phyloP scores from a whole-genome alignment of 2,888 invertebrate genomes.

The Ditula angustiorana region DNA sequence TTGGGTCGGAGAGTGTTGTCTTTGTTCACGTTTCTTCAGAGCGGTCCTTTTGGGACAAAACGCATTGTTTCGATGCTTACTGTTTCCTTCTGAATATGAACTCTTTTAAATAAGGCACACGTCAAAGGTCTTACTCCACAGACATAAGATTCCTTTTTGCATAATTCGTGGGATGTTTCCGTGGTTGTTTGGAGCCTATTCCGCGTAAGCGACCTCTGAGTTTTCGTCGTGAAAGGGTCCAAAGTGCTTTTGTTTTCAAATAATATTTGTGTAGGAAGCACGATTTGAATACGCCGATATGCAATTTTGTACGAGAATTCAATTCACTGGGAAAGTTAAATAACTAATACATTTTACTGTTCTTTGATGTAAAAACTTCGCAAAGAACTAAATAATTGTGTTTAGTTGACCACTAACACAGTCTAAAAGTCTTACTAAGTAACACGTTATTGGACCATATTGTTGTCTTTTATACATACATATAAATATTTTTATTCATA shows the following conservation, averaged over 20 bases:
- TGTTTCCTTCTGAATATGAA: conserved; percentile 36
- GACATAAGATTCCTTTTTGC: background rate
- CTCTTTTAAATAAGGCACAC: background rate
- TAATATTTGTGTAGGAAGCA: conserved; percentile 27
- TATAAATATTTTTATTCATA: no score
- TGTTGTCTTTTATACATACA: no score
- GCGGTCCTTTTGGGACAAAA: conserved; percentile 24
- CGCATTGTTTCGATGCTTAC: conserved; percentile 26
- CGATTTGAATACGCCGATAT: background rate
- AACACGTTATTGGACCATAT: no score
- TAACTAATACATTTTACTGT: no score
- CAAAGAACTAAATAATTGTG: no score
- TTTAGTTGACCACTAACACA: no score
- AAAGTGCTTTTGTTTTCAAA: conserved; percentile 10
- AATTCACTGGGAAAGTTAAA: no score
- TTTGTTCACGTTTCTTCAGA: conserved; percentile 17
- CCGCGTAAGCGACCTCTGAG: conserved; percentile 17
- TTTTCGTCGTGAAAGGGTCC: conserved; percentile 2
- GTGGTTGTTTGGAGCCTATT: background rate
- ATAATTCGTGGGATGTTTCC: no score
- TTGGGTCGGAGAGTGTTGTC: conserved; percentile 11
- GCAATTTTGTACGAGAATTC: background rate
- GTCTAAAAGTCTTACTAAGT: no score
- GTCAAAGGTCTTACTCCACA: background rate
- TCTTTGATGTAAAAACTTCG: no score